These are phyloP conservation scores for Stenolophus ochropezus DNA, from an alignment of 2,888 invertebrate genomes.

Conservation along the genomic window DNA sequence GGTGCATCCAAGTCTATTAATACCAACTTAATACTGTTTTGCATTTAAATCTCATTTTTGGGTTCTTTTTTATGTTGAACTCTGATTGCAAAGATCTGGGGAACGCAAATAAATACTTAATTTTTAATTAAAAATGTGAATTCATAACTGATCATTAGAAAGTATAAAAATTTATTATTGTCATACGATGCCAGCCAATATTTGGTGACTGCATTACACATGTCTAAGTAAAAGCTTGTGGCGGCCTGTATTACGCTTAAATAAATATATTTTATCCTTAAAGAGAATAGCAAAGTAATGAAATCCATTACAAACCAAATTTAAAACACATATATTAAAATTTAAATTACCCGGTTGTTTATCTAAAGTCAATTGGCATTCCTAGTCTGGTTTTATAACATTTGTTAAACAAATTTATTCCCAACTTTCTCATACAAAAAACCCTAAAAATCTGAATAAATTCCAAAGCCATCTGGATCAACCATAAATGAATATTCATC, in stretches of 20 bases:
- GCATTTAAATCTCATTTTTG: no score
- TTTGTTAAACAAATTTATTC: conserved; percentile 21
- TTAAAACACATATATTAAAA: background rate
- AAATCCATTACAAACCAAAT: background rate
- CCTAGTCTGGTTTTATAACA: background rate
- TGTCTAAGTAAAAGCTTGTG: background rate
- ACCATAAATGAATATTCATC: conserved; percentile 34
- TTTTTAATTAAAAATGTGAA: no score
- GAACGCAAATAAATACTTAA: no score
- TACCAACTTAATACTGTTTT: no score
- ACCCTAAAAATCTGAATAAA: conserved; percentile 11
- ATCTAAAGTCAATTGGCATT: background rate
- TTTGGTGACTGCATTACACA: no score
- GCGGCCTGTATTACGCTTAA: background rate
- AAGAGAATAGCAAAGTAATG: background rate
- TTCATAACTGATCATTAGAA: no score
- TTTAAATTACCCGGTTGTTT: background rate
- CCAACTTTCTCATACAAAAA: conserved; percentile 22
- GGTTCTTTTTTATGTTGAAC: no score
- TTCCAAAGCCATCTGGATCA: conserved; percentile 32
- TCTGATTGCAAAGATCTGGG: no score
- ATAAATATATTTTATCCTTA: no score
- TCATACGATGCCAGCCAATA: no score
- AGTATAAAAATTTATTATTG: no score
- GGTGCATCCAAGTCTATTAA: no score